These are phyloP conservation scores for Corythornis leucogaster DNA, from an alignment of 2,797 vertebrate genomes.

Conservation along the genomic window DNA sequence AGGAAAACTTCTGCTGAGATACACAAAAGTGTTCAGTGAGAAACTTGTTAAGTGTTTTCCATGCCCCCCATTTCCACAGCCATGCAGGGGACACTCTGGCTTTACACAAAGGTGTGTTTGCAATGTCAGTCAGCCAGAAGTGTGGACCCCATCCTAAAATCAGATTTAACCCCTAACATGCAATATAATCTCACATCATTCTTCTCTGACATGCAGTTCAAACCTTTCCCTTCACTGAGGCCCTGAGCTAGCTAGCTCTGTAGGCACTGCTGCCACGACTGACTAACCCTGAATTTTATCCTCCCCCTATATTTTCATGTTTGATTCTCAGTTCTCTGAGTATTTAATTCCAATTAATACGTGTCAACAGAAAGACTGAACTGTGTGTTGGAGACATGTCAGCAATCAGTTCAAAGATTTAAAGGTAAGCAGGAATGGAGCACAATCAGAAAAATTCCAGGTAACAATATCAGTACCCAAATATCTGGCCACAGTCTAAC, in stretches of 20 bases:
- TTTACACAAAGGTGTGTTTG: neutral
- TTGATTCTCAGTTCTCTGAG: neutral
- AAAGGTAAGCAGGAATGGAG: neutral
- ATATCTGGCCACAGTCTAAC: neutral
- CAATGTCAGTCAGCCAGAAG: neutral
- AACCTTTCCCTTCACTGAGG: neutral
- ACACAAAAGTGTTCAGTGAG: slow-evolving; percentile 24
- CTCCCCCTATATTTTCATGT: neutral
- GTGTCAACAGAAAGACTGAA: neutral
- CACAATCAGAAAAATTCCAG: neutral
- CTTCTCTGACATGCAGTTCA: neutral
- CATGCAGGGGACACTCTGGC: neutral
- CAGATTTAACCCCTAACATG: neutral
- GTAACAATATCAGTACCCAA: neutral
- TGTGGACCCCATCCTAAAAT: neutral
- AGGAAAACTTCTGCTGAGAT: slow-evolving; percentile 53
- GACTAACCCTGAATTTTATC: neutral
- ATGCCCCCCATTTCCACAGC: neutral
- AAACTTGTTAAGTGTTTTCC: slow-evolving; percentile 17
- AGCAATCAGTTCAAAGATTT: neutral
- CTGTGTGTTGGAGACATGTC: neutral
- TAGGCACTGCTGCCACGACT: neutral
- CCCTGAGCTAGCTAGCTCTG: neutral
- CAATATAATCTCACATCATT: neutral
- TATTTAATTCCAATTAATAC: neutral